Evolutionary conservation across 2,113 vertebrate species (phyloP).

Genomic region (Myodes glareolus): DNA sequence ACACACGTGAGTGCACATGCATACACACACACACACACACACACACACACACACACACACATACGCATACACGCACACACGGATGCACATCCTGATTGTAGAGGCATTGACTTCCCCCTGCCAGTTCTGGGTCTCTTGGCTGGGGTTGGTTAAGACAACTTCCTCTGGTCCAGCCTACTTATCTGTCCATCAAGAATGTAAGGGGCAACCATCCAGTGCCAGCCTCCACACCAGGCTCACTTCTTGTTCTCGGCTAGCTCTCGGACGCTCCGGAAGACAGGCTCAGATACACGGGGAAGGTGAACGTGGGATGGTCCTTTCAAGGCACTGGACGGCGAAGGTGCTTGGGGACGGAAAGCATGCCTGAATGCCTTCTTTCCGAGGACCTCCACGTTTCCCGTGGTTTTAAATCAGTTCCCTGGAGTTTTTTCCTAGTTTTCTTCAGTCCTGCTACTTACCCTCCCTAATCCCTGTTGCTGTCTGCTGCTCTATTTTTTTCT

Average conservation of each 20-base stretch:
- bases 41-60: background rate
- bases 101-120: background rate
- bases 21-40: too few relatives aligned
- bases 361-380: background rate
- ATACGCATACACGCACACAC: fast-evolving
- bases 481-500: slow-evolving; percentile 7
- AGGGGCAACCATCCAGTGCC: background rate
- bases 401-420: background rate
- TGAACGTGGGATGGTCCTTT: background rate
- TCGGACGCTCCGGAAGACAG: background rate
- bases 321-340: background rate
- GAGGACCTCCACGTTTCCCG: background rate
- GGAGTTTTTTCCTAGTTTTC: background rate
- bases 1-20: fast-evolving
- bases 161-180: background rate
- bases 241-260: background rate
- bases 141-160: background rate
- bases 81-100: background rate
- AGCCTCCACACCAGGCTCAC: background rate
- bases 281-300: background rate
- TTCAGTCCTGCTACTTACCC: background rate
- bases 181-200: background rate
- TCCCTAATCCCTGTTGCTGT: background rate
- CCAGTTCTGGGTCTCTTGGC: too few relatives aligned
- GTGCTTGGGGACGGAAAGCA: background rate